Percentiles rank a stretch among this genome's conserved stretches.
Conservation (phyloP, 2,888 invertebrate genomes). For the Leistus spinibarbis region DNA sequence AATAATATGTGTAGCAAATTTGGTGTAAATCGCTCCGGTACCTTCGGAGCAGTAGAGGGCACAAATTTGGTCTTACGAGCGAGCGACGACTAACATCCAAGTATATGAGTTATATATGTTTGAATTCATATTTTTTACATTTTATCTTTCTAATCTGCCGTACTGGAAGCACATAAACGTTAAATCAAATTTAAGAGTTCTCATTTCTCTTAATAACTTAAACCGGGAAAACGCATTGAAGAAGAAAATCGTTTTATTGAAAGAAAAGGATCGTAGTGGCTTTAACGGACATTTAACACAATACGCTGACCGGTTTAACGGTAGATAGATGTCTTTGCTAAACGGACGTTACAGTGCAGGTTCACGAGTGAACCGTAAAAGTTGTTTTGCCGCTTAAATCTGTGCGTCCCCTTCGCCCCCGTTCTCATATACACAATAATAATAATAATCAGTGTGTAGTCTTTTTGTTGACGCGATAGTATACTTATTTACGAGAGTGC, state of each 20-base stretch:
- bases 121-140: too few species aligned
- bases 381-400: not conserved
- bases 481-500: not conserved
- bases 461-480: not conserved
- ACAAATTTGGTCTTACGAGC: too few species aligned
- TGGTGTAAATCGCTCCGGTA: too few species aligned
- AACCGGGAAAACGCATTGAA: too few species aligned
- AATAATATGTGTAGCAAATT: too few species aligned
- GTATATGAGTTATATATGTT: too few species aligned
- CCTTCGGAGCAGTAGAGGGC: too few species aligned
- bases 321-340: not conserved
- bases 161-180: too few species aligned
- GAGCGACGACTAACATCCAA: too few species aligned
- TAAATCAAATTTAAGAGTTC: not conserved
- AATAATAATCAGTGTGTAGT: not conserved
- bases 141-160: too few species aligned
- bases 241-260: too few species aligned
- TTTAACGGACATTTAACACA: not conserved
- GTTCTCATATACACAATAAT: not conserved
- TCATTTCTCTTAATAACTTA: not conserved
- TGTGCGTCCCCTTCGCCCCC: not conserved
- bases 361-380: not conserved
- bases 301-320: not conserved
- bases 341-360: not conserved
- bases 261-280: not conserved